These are phyloP conservation scores for Thermophis baileyi DNA, from an alignment of 2,113 vertebrate species.

Conservation along the genomic window DNA sequence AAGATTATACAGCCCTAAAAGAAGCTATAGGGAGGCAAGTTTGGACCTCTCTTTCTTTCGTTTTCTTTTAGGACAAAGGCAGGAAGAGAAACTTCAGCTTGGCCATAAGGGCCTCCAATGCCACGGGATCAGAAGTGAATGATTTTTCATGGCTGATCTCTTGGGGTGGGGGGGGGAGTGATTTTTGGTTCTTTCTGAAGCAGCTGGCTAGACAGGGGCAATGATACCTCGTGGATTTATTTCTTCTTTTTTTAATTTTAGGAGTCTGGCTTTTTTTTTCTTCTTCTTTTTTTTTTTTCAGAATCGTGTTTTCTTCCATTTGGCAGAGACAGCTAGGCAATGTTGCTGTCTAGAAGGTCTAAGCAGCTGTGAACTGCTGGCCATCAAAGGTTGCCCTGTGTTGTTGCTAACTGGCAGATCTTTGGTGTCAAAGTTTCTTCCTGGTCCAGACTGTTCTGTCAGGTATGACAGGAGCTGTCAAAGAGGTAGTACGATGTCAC, in stretches of 20 bases:
- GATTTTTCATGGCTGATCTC: neutral
- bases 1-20: neutral
- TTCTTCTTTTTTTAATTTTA: neutral
- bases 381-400: neutral
- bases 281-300: neutral
- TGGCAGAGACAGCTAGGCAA: neutral
- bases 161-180: neutral
- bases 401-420: slow-evolving; percentile 10
- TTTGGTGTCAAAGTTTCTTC: neutral
- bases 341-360: neutral
- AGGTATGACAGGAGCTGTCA: slow-evolving; percentile 34
- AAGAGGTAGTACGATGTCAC: slow-evolving; percentile 5
- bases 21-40: neutral
- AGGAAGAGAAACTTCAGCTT: neutral
- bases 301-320: neutral
- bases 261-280: neutral
- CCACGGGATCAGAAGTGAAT: neutral
- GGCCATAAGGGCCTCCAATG: neutral
- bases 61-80: neutral
- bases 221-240: neutral
- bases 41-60: neutral
- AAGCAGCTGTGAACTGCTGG: neutral
- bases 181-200: neutral
- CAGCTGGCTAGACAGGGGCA: neutral
- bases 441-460: neutral